Conservation (phyloP, 2,797 vertebrate species). For the Xiphophorus birchmanni region DNA sequence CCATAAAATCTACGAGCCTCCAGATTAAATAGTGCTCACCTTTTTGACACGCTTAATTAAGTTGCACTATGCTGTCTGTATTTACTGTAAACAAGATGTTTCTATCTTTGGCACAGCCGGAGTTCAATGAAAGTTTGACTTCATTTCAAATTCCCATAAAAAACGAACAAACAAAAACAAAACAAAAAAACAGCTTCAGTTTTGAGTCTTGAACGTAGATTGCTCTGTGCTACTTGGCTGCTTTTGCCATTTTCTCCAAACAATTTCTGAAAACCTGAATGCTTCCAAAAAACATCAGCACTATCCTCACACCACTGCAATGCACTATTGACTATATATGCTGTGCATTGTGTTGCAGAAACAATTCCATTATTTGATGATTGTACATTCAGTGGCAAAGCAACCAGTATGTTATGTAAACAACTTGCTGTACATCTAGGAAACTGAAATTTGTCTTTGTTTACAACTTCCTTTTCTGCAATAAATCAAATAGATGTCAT, state of each 20-base stretch:
- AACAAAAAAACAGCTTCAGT: not conserved
- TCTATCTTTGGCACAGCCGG: not conserved
- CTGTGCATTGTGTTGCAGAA: not conserved
- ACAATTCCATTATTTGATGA: not conserved
- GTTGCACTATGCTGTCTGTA: not conserved
- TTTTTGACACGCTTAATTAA: not conserved
- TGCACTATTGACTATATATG: not conserved
- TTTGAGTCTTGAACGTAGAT: not conserved
- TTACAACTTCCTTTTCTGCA: not conserved
- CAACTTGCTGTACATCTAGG: not conserved
- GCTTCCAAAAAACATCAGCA: not conserved
- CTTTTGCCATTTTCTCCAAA: not conserved
- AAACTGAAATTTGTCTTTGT: not conserved
- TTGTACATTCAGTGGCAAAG: not conserved
- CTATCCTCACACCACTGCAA: not conserved
- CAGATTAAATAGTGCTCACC: not conserved
- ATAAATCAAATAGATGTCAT: not conserved
- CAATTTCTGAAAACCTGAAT: not conserved
- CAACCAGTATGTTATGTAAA: not conserved
- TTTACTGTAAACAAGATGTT: not conserved
- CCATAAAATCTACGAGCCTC: not conserved
- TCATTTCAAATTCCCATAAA: not conserved
- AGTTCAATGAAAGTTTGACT: not conserved
- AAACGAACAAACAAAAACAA: not conserved
- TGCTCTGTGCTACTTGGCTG: not conserved